These are phyloP conservation scores for Daktulosphaira vitifoliae DNA, from an alignment of 1,140 invertebrate species.

Conservation along the genomic window DNA sequence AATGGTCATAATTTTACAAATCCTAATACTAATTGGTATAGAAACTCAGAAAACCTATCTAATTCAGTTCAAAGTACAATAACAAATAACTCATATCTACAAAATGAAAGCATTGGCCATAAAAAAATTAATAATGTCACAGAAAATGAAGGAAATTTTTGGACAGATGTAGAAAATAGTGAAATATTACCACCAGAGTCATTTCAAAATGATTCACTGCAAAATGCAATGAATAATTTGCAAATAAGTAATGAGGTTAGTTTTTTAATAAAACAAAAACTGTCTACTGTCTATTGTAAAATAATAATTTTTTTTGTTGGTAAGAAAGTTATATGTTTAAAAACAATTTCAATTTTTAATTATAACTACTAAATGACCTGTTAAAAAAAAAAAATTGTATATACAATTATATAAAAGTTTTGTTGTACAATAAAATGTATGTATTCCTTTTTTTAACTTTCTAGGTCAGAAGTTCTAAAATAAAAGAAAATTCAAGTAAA, in stretches of 20 bases:
- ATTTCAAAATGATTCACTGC: slow-evolving; percentile 23
- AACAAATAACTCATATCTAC: neutral
- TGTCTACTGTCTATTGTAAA: no score
- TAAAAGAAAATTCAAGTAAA: neutral
- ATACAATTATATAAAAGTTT: no score
- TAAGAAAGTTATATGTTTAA: no score
- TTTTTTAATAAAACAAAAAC: neutral
- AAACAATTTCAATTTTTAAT: no score
- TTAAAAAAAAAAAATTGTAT: no score
- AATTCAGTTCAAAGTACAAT: neutral
- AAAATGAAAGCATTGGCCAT: slow-evolving; percentile 6
- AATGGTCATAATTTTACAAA: neutral
- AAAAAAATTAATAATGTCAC: slow-evolving; percentile 1
- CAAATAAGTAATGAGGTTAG: slow-evolving; percentile 20
- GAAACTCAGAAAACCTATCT: slow-evolving; percentile 11
- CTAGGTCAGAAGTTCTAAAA: slow-evolving; percentile 10
- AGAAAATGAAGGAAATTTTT: slow-evolving; percentile 13
- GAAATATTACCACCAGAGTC: slow-evolving; percentile 29
- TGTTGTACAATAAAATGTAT: no score
- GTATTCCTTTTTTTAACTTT: neutral
- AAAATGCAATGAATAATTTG: slow-evolving; percentile 23
- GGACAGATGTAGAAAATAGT: slow-evolving; percentile 24
- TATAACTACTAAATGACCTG: no score
- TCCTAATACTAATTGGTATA: slow-evolving; percentile 1
- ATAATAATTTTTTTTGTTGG: no score